These are phyloP conservation scores for Euclidia mi DNA, from an alignment of 2,888 invertebrate species.

Conservation along the genomic window DNA sequence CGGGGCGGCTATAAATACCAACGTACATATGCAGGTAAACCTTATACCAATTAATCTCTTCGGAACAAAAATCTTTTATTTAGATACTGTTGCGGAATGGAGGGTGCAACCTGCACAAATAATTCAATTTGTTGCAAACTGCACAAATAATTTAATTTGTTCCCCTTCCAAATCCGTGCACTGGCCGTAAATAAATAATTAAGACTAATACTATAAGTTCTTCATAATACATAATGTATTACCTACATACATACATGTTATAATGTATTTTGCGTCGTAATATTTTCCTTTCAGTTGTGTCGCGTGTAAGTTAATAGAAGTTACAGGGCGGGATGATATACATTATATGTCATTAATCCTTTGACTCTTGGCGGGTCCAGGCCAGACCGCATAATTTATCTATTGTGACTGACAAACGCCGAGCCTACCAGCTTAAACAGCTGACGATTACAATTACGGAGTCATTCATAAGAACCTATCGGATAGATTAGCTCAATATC, in stretches of 20 bases:
- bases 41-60: constrained; percentile 54
- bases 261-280: constrained; percentile 10
- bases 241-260: too few relatives aligned
- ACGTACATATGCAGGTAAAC: constrained; percentile 48
- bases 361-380: constrained; percentile 50
- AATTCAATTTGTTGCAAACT: too few relatives aligned
- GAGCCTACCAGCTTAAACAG: constrained; percentile 40
- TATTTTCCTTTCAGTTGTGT: constrained; percentile 32
- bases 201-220: constrained; percentile 20
- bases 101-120: constrained; percentile 44
- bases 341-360: constrained; percentile 56
- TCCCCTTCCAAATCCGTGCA: constrained; percentile 47
- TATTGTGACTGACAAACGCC: constrained; percentile 49
- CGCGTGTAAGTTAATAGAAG: constrained; percentile 35
- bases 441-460: constrained; percentile 50
- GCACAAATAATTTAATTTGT: too few relatives aligned
- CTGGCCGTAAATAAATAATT: constrained; percentile 38
- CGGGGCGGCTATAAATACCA: constrained; percentile 44
- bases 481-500: constrained; percentile 34
- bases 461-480: constrained; percentile 43
- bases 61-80: constrained; percentile 52
- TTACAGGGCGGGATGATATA: constrained; percentile 46
- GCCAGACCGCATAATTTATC: constrained; percentile 56
- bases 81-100: constrained; percentile 27
- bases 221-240: constrained; percentile 18